Conservation (phyloP, 2,797 vertebrate species). For the Thripadectes ignobilis region DNA sequence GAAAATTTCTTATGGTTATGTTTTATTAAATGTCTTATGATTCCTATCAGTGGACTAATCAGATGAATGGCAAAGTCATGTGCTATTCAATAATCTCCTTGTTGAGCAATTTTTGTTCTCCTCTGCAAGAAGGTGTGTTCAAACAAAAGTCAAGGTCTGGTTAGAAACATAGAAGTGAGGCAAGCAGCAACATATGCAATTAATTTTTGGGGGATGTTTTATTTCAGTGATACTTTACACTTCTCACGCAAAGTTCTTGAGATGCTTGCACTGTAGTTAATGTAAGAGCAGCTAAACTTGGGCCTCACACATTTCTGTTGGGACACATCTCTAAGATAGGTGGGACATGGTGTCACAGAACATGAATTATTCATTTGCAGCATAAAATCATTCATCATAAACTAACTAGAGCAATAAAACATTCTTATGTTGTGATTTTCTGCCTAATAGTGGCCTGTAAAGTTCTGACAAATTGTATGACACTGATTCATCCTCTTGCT, state of each 20-base stretch:
- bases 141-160: not conserved
- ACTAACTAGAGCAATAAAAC: not conserved
- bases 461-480: not conserved
- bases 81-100: slow-evolving; percentile 71
- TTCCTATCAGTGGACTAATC: slow-evolving; percentile 58
- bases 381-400: not conserved
- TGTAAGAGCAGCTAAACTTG: not conserved
- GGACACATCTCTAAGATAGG: not conserved
- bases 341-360: not conserved
- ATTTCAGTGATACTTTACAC: not conserved
- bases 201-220: not conserved
- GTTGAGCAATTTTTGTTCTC: slow-evolving; percentile 4
- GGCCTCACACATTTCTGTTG: not conserved
- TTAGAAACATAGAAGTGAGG: not conserved
- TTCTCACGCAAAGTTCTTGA: not conserved
- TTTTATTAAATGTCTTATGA: slow-evolving; percentile 74
- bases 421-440: not conserved
- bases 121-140: not conserved
- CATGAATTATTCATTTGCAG: not conserved
- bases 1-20: not conserved
- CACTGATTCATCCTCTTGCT: not conserved
- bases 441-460: not conserved
- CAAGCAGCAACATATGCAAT: not conserved
- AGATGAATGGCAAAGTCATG: slow-evolving; percentile 72
- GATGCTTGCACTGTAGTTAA: not conserved